phyloP scores from a whole-genome alignment of 2,113 vertebrate species.

The Drymodes brunneopygia region DNA sequence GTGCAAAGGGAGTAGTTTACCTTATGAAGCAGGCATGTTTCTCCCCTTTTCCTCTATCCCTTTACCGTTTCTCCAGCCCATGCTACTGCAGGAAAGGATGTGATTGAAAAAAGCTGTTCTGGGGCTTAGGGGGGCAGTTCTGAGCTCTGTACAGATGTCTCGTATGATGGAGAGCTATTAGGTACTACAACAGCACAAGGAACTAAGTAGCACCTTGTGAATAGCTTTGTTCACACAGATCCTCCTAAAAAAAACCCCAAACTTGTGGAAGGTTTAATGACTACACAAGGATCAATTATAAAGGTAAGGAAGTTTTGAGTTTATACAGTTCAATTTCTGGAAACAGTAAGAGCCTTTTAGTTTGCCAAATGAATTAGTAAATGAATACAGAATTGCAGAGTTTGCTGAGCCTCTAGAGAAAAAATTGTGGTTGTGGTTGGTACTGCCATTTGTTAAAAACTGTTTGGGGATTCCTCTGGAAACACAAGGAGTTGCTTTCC shows the following conservation, averaged over 20 bases:
- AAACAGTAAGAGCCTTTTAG: neutral
- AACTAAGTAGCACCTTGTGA: neutral
- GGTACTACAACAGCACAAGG: neutral
- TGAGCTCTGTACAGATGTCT: neutral
- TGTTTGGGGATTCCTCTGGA: neutral
- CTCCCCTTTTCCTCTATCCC: neutral
- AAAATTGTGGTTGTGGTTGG: neutral
- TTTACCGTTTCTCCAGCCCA: neutral
- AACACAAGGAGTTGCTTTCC: neutral
- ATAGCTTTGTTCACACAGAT: neutral
- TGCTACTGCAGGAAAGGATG: neutral
- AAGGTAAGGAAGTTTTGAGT: neutral
- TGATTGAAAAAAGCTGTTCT: neutral
- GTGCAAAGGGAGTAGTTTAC: neutral
- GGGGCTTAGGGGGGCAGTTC: neutral
- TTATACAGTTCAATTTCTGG: neutral
- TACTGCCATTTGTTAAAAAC: neutral
- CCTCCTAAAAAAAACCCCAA: rapidly evolving
- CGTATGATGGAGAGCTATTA: neutral
- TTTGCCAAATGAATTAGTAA: neutral
- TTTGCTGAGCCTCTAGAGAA: neutral
- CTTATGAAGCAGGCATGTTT: neutral
- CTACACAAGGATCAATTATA: neutral
- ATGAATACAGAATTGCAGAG: neutral
- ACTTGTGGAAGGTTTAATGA: neutral